Evolutionary conservation across 2,797 vertebrate genomes (phyloP).

Genomic region (Florisuga fusca): DNA sequence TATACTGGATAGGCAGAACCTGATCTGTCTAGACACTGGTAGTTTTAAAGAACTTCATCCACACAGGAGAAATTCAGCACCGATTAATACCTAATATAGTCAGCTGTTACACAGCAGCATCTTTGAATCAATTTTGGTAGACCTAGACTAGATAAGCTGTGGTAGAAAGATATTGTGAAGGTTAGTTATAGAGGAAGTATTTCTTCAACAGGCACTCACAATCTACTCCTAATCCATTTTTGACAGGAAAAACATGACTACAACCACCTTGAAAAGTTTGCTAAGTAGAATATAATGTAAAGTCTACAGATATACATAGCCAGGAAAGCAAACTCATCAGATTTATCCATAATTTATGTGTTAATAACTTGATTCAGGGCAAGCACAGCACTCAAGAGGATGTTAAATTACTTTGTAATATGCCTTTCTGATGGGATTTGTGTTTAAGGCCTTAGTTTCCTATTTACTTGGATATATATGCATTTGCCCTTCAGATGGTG

Average conservation of each 20-base stretch:
- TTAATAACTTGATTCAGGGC: neutral
- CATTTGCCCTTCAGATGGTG: neutral
- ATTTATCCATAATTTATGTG: neutral
- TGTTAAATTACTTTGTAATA: neutral
- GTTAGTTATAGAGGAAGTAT: neutral
- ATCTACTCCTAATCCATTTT: neutral
- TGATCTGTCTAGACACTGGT: neutral
- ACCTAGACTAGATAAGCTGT: neutral
- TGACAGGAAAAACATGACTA: neutral
- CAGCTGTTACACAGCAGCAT: neutral
- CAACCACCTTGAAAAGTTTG: neutral
- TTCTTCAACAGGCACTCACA: neutral
- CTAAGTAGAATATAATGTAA: neutral
- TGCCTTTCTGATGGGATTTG: neutral
- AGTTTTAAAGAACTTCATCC: neutral
- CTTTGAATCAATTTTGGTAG: neutral
- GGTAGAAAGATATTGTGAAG: neutral
- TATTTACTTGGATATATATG: neutral
- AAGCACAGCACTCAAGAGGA: neutral
- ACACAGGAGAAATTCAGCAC: neutral
- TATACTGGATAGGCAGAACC: neutral
- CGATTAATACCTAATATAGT: neutral
- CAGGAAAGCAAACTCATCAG: neutral
- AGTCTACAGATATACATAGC: neutral
- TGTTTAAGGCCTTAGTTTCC: neutral